Evolutionary conservation across 2,888 invertebrate species (phyloP).

Genomic region (Quadroppia sp.): DNA sequence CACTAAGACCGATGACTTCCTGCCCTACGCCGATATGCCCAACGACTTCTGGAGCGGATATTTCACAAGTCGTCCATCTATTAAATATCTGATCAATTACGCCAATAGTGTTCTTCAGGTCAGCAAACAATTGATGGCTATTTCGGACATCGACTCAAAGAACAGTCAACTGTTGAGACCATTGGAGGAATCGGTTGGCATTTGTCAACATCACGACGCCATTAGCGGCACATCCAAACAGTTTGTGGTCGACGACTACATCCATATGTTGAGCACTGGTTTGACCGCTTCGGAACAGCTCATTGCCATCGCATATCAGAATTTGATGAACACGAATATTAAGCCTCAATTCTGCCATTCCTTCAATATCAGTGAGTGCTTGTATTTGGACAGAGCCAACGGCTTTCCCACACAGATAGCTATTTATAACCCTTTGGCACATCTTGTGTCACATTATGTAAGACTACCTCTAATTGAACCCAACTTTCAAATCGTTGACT

Average conservation of each 20-base stretch:
- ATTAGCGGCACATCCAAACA: constrained; percentile 61
- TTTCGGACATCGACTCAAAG: constrained; percentile 55
- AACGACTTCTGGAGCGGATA: constrained; percentile 84
- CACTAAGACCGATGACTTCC: constrained; percentile 70
- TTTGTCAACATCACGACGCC: constrained; percentile 82
- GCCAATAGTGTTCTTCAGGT: constrained; percentile 58
- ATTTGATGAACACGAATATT: neutral
- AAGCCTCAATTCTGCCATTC: constrained; percentile 57
- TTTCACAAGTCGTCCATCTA: constrained; percentile 65
- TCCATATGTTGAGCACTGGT: constrained; percentile 66
- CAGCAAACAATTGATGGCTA: constrained; percentile 67
- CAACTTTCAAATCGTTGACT: constrained; percentile 23
- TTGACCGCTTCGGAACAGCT: constrained; percentile 58
- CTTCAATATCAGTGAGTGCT: constrained; percentile 73
- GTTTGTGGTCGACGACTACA: constrained; percentile 77
- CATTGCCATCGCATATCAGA: constrained; percentile 31
- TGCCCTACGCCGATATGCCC: constrained; percentile 80
- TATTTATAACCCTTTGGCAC: constrained; percentile 75
- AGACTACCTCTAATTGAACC: constrained; percentile 56
- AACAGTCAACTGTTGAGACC: constrained; percentile 12
- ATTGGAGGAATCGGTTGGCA: constrained; percentile 52
- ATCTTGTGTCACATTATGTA: constrained; percentile 56
- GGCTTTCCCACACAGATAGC: constrained; percentile 63
- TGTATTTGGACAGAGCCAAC: constrained; percentile 59
- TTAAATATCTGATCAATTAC: constrained; percentile 53